Base-by-base conservation (phyloP, 2,797 vertebrate genomes). In the Novumbra hubbsi region DNA sequence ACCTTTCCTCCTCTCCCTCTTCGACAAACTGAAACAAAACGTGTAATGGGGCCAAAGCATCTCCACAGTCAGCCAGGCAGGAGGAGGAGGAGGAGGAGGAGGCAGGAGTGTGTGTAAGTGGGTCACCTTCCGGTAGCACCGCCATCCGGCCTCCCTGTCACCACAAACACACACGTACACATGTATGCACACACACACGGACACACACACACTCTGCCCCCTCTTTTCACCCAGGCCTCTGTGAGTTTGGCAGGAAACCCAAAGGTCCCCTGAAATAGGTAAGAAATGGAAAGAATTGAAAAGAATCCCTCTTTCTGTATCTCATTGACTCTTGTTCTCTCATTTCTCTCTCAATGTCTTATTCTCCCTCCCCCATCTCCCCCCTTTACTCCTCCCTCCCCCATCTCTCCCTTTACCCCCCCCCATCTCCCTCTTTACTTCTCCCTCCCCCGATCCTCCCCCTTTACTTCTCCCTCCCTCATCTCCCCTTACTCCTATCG, bases 11-110 rank as follows among this genome's bases (percentile, higher is more conserved):
- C 80, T 6, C 41, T 17, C 45, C 1, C 50, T 68, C 70, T 78
- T 75, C 76, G 73, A 80, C 82, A 83, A 80, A 78, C 84, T 78
- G 74, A 85, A 89, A 86, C 84, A 89, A 77, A 76, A 80, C 78
- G 76, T 90, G 88, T 92, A 93, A 92, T 83, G 82, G 89, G 90
- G 90, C 88, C 90, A 92, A 87, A 87, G 81, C 85, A 86, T 88
- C 86, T 82, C 82, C 87, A 86, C 82, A 84, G 81, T 88, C 76
- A 45, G 11, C 4, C 24, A 64, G 62, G 16, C 5, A 21, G 49
- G 49, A 50, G 49, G 9, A 19, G 50, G 50, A 32, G 28, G 28
- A 17, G 15, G 62, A 32, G 16, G 28, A 28, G 63, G 28, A 32
- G 24, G 65, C 73, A 50, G 57, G 71, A 30, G 34, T 55, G 70